A percentile compares a stretch with the other conserved stretches of the same genome.
phyloP scores from a whole-genome alignment of 2,888 invertebrate genomes.

The Chymomyza procnemis region DNA sequence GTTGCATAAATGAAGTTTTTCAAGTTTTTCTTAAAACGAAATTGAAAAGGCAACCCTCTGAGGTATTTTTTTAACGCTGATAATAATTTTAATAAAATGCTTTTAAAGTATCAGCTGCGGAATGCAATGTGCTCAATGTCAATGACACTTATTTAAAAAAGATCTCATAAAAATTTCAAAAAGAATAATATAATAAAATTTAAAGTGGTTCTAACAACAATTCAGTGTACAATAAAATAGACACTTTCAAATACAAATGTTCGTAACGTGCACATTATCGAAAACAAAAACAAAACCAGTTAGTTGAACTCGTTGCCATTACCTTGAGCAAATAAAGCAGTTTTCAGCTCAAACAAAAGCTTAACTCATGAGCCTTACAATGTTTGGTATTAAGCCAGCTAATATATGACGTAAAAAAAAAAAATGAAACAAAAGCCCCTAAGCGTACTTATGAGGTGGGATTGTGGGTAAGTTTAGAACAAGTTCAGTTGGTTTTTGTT shows the following conservation, averaged over 20 bases:
- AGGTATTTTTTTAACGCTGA: not conserved
- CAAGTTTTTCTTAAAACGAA: no score
- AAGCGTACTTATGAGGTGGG: not conserved
- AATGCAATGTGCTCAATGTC: not conserved
- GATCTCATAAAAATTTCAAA: not conserved
- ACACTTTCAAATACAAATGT: not conserved
- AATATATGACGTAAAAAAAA: not conserved
- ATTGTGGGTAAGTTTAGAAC: slow-evolving; percentile 33
- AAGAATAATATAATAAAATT: slow-evolving; percentile 1
- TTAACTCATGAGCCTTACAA: slow-evolving; percentile 23
- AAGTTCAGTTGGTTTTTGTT: slow-evolving; percentile 13
- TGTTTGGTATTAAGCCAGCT: slow-evolving; percentile 11
- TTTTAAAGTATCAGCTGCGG: not conserved
- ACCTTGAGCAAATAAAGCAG: slow-evolving; percentile 9
- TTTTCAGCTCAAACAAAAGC: slow-evolving; percentile 34
- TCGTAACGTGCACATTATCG: not conserved
- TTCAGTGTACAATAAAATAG: not conserved
- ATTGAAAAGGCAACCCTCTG: no score
- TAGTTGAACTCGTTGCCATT: not conserved
- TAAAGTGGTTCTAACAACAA: not conserved
- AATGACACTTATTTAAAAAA: not conserved
- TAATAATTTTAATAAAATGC: not conserved
- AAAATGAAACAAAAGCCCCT: not conserved
- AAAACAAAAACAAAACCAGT: not conserved
- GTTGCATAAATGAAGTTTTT: no score